phyloP scores from a whole-genome alignment of 2,888 invertebrate genomes.

The Clusia tigrina region DNA sequence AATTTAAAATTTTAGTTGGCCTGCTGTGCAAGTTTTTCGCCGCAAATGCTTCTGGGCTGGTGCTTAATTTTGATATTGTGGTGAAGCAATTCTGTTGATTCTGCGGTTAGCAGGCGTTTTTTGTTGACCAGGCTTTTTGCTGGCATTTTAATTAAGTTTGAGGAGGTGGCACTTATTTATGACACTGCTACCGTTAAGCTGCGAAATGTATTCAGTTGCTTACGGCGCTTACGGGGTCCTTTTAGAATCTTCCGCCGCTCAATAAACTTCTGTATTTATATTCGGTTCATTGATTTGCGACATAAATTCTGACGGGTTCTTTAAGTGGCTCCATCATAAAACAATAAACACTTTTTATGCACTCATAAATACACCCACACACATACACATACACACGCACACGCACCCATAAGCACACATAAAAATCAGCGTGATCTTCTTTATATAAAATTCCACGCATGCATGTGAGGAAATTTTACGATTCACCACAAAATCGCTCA shows the following conservation, averaged over 20 bases:
- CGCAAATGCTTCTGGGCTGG: neutral
- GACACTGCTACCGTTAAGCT: no score
- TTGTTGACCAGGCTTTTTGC: neutral
- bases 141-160: neutral
- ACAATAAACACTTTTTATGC: slow-evolving; percentile 8
- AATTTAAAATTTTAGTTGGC: slow-evolving; percentile 1
- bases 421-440: neutral
- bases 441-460: neutral
- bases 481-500: slow-evolving; percentile 3
- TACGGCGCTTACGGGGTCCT: no score
- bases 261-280: no score
- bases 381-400: neutral
- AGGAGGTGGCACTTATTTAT: no score
- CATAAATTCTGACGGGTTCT: neutral
- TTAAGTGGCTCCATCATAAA: neutral
- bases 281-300: slow-evolving; percentile 4
- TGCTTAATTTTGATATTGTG: neutral
- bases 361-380: neutral
- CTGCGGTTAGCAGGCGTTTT: no score
- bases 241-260: no score
- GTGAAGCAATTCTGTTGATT: slow-evolving; percentile 1
- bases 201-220: no score
- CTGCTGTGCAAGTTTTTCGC: neutral
- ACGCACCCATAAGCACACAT: neutral
- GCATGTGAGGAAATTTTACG: neutral